Base-by-base conservation (phyloP, 2,797 vertebrate species). In the Anas bahamensis region DNA sequence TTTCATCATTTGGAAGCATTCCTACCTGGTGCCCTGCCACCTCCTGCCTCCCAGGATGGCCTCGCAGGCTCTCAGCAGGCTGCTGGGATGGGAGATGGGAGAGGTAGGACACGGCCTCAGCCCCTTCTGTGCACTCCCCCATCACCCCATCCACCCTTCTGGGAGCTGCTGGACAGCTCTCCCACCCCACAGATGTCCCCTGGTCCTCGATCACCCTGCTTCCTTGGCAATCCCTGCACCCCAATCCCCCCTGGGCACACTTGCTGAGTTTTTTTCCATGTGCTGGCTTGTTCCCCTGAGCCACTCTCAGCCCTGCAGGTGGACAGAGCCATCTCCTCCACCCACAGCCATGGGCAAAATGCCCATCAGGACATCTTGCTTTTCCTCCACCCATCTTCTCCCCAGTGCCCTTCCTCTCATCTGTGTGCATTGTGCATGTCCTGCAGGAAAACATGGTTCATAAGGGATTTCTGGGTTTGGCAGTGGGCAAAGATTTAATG, bases 21-120 rank as follows among this genome's bases (percentile, higher is more conserved):
- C 17, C 31, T 0, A 1, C 2, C 15, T 60, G 53, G 41, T 35
- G 7, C 10, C 3, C 0, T 59, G 52, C 11, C 39, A n/a, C 33
- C 73, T 71, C 4, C 21, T 68, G 60, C 2, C 50, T 39, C 68
- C 11, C 19, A 17, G 57, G 37, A 18, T 11, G 26, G 17, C 33
- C 44, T 41, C 10, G 7, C 24, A 35, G 82, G 29, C 24, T 53
- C 74, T 17, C 33, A 37, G 14, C 70, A 39, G 41, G 37, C n/a
- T 64, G 21, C 35, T 42, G 42, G 42, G 42, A 18, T 42, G 17
- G 63, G 39, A 29, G 69, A 46, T 18, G 21, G 0, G 1, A 63
- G 44, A 74, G 53, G 22, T 65, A 8, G 64, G 68, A 18, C 26
- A 3, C 24, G 3, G 21, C 56, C 9, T 7, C 56, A 55, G 17